Evolutionary conservation across 2,113 vertebrate species (phyloP).

Genomic region (Passerina amoena): DNA sequence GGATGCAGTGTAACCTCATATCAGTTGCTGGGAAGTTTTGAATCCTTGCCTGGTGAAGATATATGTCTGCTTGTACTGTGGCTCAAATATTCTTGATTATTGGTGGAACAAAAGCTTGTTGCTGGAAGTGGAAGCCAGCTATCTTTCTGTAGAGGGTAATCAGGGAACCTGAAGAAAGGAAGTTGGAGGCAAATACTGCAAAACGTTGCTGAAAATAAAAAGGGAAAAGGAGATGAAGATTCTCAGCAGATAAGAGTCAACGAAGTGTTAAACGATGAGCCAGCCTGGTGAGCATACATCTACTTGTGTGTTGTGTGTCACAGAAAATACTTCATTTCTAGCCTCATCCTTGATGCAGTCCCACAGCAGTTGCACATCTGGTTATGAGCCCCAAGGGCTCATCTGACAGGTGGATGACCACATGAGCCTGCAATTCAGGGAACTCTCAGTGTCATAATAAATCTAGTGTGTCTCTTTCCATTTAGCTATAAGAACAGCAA

Average conservation of each 20-base stretch:
- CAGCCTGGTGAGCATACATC: neutral
- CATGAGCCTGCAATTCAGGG: neutral
- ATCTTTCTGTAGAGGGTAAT: slow-evolving; percentile 79
- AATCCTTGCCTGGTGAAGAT: slow-evolving; percentile 75
- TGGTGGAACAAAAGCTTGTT: slow-evolving; percentile 57
- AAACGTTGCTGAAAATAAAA: slow-evolving; percentile 79
- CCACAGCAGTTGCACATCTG: neutral
- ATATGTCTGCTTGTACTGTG: slow-evolving; percentile 71
- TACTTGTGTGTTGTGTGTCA: neutral
- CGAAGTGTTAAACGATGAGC: neutral
- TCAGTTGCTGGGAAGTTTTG: slow-evolving; percentile 77
- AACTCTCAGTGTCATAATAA: neutral
- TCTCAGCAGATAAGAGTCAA: neutral
- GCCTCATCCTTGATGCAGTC: neutral
- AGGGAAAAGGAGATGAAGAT: neutral
- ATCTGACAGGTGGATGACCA: neutral
- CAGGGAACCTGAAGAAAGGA: slow-evolving; percentile 73
- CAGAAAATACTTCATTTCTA: neutral
- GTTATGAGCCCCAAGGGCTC: neutral
- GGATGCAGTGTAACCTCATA: slow-evolving; percentile 80
- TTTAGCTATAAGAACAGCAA: neutral
- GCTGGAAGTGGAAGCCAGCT: slow-evolving; percentile 75
- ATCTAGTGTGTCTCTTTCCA: neutral
- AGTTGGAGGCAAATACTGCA: slow-evolving; percentile 81
- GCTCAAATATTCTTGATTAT: slow-evolving; percentile 57